Base-by-base conservation (phyloP, 2,113 vertebrate genomes). In the Saccopteryx bilineata region DNA sequence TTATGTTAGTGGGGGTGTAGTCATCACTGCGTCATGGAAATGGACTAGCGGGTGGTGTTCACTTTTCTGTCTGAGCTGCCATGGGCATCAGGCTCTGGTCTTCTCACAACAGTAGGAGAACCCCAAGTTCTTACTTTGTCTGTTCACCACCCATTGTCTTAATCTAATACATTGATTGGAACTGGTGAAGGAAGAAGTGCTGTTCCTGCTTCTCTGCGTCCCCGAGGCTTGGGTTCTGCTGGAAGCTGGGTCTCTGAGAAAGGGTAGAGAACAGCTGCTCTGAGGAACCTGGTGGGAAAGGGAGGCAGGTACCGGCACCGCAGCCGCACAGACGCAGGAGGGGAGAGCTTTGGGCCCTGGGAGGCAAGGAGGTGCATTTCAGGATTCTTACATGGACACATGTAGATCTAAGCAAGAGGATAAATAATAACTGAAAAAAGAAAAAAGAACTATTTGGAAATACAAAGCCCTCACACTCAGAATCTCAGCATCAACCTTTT, bases 1-100 rank as follows among this genome's bases (percentile, higher is more conserved):
- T 3, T 18, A 39, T 5, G 74, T 50, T 39, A 23, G 23, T 46
- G n/a, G 19, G 54, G 9, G 7, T 3, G 7, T 13, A n/a, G 12
- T 19, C 18, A 8, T 4, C 11, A 2, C 82, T 15, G 21, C 2
- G 0, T 10, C 0, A 0, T n/a, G 10, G 58, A 23, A 1, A 12
- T 12, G 63, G 46, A 2, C 19, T 26, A 1, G 5, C 2, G 2
- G 18, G 5, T 23, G 61, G 3, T 8, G 19, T 26, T 17, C 23
- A 1, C 15, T 50, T 61, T 81, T 46, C 24, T 18, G 7, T 9
- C 13, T 9, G 79, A 76, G 3, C 13, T 1, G 17, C 63, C 31
- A 0, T 10, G 78, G 28, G 7, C 1, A 4, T 14, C 31, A 11
- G 19, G 9, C 68, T 39, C 13, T 50, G 48, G 7, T 1, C 10